Evolutionary conservation across 2,113 vertebrate genomes (phyloP), one percentile per base, ranked within the genome.

Genomic region (Phaethon lepturus): DNA sequence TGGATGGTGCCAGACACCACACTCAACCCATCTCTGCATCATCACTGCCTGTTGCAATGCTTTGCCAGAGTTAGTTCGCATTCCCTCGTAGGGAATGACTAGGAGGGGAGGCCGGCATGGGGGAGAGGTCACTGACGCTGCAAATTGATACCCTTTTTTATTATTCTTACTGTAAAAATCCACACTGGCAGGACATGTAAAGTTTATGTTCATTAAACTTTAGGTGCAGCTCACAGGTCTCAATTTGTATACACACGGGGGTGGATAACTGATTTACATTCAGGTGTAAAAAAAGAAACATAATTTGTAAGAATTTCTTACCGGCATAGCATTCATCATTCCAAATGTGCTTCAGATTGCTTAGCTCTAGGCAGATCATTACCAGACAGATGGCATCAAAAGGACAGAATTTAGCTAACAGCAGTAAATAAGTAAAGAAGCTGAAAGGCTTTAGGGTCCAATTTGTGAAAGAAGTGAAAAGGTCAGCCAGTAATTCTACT

Each of bases 391-490:
- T 55, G 47, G 45, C 81, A 82, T 50, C 56, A 78, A 78, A 87
- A 81, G 31, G 68, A 66, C 63, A 84, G 42, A 59, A 78, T 90
- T 82, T 63, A 86, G 31, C 74, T 63, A 67, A 71, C 13, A 84
- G 64, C 64, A 67, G 49, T 73, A 83, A 95, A 83, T 87, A 58
- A 83, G 85, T 50, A 76, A 91, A 89, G 45, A 60, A 31, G 26
- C 19, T 71, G 29, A 74, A 68, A 76, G 24, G 24, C 62, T 90
- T 92, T 53, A 55, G 60, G 78, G 22, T 76, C 33, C 25, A 20
- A 17, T 92, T 33, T 62, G n/a, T 25, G 22, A 79, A 78, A 62
- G 53, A 93, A 90, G 8, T 83, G 3, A 60, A 60, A 75, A 86
- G 44, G 47, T 69, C 79, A 91, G 53, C 58, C 50, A 71, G 38